Evolutionary conservation across 2,113 vertebrate genomes (phyloP).

Genomic region (Spea bombifrons): DNA sequence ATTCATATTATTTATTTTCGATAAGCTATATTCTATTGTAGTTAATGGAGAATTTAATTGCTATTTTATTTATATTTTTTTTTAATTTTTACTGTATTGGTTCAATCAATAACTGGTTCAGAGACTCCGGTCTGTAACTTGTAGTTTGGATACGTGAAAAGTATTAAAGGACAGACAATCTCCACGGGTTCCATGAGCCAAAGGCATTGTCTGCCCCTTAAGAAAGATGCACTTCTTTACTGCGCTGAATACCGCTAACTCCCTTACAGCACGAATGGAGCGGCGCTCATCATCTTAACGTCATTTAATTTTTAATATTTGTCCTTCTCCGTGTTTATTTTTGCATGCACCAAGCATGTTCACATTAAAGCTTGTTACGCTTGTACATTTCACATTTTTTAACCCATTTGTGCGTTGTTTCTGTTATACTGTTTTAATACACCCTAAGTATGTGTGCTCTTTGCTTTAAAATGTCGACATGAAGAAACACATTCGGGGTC

Average conservation of each 20-base stretch:
- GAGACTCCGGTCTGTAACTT: slow-evolving; percentile 41
- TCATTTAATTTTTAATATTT: slow-evolving; percentile 64
- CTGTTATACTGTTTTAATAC: slow-evolving; percentile 60
- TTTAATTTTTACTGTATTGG: slow-evolving; percentile 8
- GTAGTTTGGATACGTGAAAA: slow-evolving; percentile 14
- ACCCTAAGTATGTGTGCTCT: slow-evolving; percentile 16
- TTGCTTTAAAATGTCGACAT: too few relatives aligned
- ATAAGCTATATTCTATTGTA: not conserved
- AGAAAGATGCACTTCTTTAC: slow-evolving; percentile 56
- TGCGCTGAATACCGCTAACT: slow-evolving; percentile 68
- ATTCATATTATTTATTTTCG: not conserved
- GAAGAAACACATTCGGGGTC: too few relatives aligned
- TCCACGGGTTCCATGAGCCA: slow-evolving; percentile 1
- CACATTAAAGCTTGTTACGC: slow-evolving; percentile 69
- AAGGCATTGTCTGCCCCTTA: not conserved
- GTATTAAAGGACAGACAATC: not conserved
- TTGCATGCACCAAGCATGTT: slow-evolving; percentile 71
- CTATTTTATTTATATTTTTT: slow-evolving; percentile 4
- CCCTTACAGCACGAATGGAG: slow-evolving; percentile 49
- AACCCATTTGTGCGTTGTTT: slow-evolving; percentile 58
- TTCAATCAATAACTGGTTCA: slow-evolving; percentile 28
- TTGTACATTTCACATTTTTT: slow-evolving; percentile 55
- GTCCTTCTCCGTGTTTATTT: slow-evolving; percentile 55
- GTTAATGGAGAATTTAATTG: not conserved
- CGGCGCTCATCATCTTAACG: slow-evolving; percentile 46